Percentiles rank a stretch among this genome's conserved stretches.
phyloP scores from a whole-genome alignment of 2,888 invertebrate species.

The Hipparchia sbordonii region DNA sequence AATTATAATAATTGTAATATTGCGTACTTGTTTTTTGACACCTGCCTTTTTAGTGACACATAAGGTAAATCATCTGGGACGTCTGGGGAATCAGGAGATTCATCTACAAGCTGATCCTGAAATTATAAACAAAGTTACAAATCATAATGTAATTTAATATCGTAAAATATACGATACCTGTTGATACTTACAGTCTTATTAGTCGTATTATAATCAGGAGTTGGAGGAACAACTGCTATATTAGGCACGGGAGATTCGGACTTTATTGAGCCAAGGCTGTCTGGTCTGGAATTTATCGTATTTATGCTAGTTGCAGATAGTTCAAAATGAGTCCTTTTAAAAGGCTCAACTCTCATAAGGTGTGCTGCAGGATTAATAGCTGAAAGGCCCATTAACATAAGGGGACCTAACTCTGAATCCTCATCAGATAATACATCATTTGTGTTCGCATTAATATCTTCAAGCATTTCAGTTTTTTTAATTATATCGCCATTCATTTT shows the following conservation, averaged over 20 bases:
- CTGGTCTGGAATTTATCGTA: constrained; percentile 74
- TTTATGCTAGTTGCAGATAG: constrained; percentile 51
- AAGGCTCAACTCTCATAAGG: constrained; percentile 84
- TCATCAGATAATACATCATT: constrained; percentile 77
- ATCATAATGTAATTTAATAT: constrained; percentile 6
- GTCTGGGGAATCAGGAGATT: constrained; percentile 87
- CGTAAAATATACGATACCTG: constrained; percentile 13
- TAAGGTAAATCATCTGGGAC: constrained; percentile 89
- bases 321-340: constrained; percentile 58
- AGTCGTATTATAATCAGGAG: constrained; percentile 83
- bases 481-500: constrained; percentile 79
- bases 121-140: constrained; percentile 31
- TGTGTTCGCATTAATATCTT: constrained; percentile 66
- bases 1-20: background rate
- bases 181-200: constrained; percentile 73
- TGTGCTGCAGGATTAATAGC: constrained; percentile 85
- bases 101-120: constrained; percentile 82
- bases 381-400: constrained; percentile 86
- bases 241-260: constrained; percentile 84
- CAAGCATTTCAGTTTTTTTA: constrained; percentile 68
- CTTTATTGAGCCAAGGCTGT: constrained; percentile 66
- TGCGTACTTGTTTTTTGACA: constrained; percentile 14
- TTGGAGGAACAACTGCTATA: constrained; percentile 89
- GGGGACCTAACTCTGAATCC: constrained; percentile 84
- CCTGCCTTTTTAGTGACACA: constrained; percentile 85